Evolutionary conservation across 2,113 vertebrate genomes (phyloP), one percentile per base, ranked within the genome.

Genomic region (Bubalus kerabau): DNA sequence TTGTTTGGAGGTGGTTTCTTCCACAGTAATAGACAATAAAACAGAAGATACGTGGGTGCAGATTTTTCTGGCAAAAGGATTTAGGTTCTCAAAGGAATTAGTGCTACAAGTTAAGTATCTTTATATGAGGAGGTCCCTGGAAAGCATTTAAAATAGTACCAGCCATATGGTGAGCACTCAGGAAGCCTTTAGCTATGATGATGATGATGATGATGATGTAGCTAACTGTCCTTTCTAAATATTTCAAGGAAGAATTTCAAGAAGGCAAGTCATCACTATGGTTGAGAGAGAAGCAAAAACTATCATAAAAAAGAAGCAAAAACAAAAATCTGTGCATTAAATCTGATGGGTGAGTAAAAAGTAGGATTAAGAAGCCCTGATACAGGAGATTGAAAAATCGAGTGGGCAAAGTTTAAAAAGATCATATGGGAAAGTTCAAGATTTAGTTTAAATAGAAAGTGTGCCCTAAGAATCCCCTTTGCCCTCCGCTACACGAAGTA

Each of bases 231-330:
- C 43, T 76, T 21, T 54, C 10, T 74, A 81, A 26, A 5, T 81
- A 59, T 96, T 97, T 16, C n/a, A 96, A 62, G 50, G 23, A 87
- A 97, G 56, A 89, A 91, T 92, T 91, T 94, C 86, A 88, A 30
- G 71, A 97, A 94, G 46, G 12, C 57, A 94, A 82, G 26, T 82
- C 36, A 92, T 96, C 23, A 32, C 10, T 82, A 32, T 83, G 30
- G 78, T 9, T 90, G 84, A 90, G 90, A 76, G 15, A 90, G 26
- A 96, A 90, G 46, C 40, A 6, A 90, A 84, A 90, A 96, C n/a
- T 62, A 92, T 32, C 91, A 78, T 14, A 71, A 78, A 82, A 87
- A 11, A 80, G 21, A 82, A 87, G 57, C 24, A 46, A 32, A 40
- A 85, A 43, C 5, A 62, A 92, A 96, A 46, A 88, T 36, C 26